These are phyloP conservation scores for Sinella curviseta DNA, from an alignment of 1,140 invertebrate species.

Conservation along the genomic window DNA sequence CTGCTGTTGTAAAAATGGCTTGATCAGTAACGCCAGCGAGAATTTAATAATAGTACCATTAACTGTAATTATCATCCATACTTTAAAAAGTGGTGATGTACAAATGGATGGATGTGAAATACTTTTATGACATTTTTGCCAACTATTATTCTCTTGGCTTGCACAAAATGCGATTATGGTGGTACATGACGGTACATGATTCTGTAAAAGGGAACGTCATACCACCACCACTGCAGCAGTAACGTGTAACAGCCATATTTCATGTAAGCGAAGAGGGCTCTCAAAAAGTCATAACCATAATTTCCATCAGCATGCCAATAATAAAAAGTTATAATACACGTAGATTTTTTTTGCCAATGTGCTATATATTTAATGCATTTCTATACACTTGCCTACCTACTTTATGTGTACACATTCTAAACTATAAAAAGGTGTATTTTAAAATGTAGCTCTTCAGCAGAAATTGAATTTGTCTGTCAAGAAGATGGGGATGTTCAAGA, in stretches of 20 bases:
- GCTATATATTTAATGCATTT: no score
- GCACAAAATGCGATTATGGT: neutral
- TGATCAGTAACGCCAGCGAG: neutral
- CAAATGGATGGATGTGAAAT: slow-evolving; percentile 21
- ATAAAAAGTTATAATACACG: no score
- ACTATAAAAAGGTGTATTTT: no score
- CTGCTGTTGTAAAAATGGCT: neutral
- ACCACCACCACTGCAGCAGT: neutral
- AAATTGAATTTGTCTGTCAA: slow-evolving; percentile 1
- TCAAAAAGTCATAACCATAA: slow-evolving; percentile 7
- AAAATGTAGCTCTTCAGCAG: neutral
- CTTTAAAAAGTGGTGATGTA: neutral
- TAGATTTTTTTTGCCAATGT: neutral
- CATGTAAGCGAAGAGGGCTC: neutral
- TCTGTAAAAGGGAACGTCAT: neutral
- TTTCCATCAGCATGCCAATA: slow-evolving; percentile 24
- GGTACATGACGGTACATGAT: neutral
- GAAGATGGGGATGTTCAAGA: neutral
- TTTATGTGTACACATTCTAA: no score
- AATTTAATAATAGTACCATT: neutral
- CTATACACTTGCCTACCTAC: no score
- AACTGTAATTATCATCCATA: slow-evolving; percentile 4
- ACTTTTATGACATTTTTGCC: slow-evolving; percentile 4
- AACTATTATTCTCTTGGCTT: neutral
- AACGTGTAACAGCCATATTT: neutral